phyloP scores from a whole-genome alignment of 2,888 invertebrate genomes.

The Drosophila sordidula region DNA sequence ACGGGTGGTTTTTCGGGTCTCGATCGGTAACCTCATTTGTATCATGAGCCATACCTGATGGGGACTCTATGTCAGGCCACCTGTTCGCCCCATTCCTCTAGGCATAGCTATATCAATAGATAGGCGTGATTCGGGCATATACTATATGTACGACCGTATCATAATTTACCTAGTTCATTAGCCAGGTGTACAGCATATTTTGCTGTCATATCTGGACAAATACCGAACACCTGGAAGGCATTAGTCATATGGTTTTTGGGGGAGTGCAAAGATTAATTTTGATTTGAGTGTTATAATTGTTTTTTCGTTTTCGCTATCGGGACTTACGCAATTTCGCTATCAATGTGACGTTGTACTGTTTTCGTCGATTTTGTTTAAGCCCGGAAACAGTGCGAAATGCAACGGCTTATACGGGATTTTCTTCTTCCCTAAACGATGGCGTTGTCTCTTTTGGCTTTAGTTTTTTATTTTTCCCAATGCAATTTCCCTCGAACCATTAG shows the following conservation, averaged over 20 bases:
- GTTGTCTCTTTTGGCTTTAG: slow-evolving; percentile 11
- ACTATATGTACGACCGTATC: slow-evolving; percentile 31
- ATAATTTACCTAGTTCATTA: slow-evolving; percentile 41
- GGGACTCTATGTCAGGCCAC: slow-evolving; percentile 32
- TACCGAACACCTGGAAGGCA: slow-evolving; percentile 49
- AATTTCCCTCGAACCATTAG: not conserved
- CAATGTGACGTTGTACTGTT: slow-evolving; percentile 30
- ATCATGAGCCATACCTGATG: slow-evolving; percentile 16
- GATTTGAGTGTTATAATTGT: slow-evolving; percentile 20
- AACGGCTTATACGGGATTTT: not conserved
- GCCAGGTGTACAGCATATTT: slow-evolving; percentile 56
- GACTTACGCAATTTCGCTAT: slow-evolving; percentile 31
- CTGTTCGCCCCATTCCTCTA: slow-evolving; percentile 30
- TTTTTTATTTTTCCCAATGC: slow-evolving; percentile 6
- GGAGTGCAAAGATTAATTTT: slow-evolving; percentile 47
- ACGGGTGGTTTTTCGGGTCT: slow-evolving; percentile 20
- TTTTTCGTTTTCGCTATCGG: slow-evolving; percentile 7
- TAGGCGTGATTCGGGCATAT: slow-evolving; percentile 10
- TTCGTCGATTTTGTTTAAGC: slow-evolving; percentile 4
- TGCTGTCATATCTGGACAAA: slow-evolving; percentile 26
- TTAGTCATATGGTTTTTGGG: slow-evolving; percentile 51
- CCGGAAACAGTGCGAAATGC: slow-evolving; percentile 21
- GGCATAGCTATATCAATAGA: slow-evolving; percentile 20
- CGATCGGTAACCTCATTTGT: slow-evolving; percentile 24
- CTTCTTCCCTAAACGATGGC: not conserved